Base-by-base conservation (phyloP, 2,797 vertebrate genomes). In the Syngnathus rostellatus region DNA sequence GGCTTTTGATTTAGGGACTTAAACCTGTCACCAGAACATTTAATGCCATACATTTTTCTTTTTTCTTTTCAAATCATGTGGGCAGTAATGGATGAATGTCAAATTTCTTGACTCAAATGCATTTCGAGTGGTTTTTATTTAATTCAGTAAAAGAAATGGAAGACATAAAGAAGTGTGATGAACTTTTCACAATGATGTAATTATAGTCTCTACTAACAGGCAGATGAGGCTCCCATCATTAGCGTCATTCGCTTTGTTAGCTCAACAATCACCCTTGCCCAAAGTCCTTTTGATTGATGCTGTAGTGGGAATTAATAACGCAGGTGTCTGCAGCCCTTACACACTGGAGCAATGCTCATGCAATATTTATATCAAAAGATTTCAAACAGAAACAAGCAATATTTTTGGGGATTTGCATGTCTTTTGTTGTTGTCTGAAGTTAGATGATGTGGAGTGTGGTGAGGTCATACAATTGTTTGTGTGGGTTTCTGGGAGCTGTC, bases 1-100 rank as follows among this genome's bases (percentile, higher is more conserved):
- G 82, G 6, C 3, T 69, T 72, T 78, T 81, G 77, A 87, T 85
- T 86, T 82, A 65, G 75, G 77, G 79, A 83, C 82, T 83, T 83
- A 83, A 84, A 79, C 68, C 67, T 37, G 9, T 57, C 53, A 54
- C 6, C 43, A 21, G 12, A 23, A 23, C 6, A 46, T 46, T 63
- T 45, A 63, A 63, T 63, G 41, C 61, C 31, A 17, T 57, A 25
- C 5, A 55, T 55, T 62, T 62, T 43, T 43, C 25, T 45, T 41
- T 46, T 21, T 63, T 31, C 17, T 12, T 46, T 43, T 23, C 14
- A 37, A 57, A 6, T 57, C 6, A 8, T 57, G 31, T 57, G 14
- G 12, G 25, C 6, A 16, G 25, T 37, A 5, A 5, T 54, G 21
- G 25, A 51, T 51, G 3, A 9, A 51, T 4, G 31, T 31, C 31